A percentile compares a stretch with the other conserved stretches of the same genome.
These are phyloP conservation scores for Camponotus fellah DNA, from an alignment of 2,888 invertebrate species.

Conservation along the genomic window DNA sequence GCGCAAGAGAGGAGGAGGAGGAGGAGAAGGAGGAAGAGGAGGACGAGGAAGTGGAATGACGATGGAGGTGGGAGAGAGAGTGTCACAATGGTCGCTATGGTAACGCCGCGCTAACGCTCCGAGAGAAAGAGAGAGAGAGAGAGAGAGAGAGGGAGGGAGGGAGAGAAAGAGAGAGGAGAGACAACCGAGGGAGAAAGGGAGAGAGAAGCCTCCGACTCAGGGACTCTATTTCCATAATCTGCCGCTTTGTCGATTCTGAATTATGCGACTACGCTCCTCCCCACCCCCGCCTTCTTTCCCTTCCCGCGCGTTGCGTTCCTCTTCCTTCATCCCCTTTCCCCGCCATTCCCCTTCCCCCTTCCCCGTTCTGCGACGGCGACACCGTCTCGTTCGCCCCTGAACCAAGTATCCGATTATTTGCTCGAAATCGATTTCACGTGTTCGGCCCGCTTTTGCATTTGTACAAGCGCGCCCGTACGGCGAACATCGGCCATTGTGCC, in stretches of 20 bases:
- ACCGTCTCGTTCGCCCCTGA: conserved; percentile 68
- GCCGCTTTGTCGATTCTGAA: conserved; percentile 86
- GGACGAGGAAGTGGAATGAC: conserved; percentile 62
- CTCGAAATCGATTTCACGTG: conserved; percentile 85
- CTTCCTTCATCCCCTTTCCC: conserved; percentile 58
- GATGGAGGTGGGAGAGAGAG: conserved; percentile 76
- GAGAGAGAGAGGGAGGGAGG: conserved; percentile 10
- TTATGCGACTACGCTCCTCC: conserved; percentile 84
- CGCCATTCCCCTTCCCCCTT: conserved; percentile 38
- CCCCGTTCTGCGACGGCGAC: conserved; percentile 61
- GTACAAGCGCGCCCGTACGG: conserved; percentile 78
- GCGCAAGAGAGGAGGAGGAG: conserved; percentile 52
- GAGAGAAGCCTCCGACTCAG: conserved; percentile 80
- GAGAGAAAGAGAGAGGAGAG: conserved; percentile 53
- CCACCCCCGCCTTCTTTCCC: conserved; percentile 57
- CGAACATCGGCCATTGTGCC: conserved; percentile 74
- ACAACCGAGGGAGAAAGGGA: conserved; percentile 59
- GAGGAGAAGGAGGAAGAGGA: conserved; percentile 59
- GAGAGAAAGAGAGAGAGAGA: conserved; percentile 40
- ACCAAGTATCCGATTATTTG: conserved; percentile 85
- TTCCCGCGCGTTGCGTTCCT: conserved; percentile 56
- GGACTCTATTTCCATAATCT: conserved; percentile 86
- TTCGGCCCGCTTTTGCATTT: conserved; percentile 81
- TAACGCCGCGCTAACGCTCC: conserved; percentile 77
- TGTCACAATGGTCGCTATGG: conserved; percentile 84